These are phyloP conservation scores for Drosophila takahashii DNA, from an alignment of 1,140 invertebrate genomes.

Conservation along the genomic window DNA sequence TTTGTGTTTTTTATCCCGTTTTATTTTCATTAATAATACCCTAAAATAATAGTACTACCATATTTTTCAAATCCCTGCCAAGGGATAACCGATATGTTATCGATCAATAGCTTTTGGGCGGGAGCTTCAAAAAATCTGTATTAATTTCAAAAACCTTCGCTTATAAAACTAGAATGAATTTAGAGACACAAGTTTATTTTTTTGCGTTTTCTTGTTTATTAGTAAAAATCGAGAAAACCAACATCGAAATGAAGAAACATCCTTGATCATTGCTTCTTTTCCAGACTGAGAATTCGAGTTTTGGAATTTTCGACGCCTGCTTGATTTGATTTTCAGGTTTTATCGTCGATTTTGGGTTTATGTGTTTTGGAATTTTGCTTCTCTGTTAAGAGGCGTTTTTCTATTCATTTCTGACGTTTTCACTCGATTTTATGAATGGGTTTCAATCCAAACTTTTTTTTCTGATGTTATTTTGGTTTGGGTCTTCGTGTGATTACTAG, in stretches of 20 bases:
- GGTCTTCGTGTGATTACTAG: too few relatives aligned
- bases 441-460: not conserved
- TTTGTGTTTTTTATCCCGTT: not conserved
- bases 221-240: not conserved
- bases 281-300: not conserved
- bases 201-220: not conserved
- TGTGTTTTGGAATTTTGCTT: not conserved
- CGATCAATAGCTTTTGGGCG: not conserved
- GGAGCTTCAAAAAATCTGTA: not conserved
- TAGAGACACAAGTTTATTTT: too few relatives aligned
- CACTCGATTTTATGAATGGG: not conserved
- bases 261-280: not conserved
- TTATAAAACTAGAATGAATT: too few relatives aligned
- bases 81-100: too few relatives aligned
- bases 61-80: not conserved
- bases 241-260: not conserved
- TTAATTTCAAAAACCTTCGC: too few relatives aligned
- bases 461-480: not conserved
- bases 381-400: not conserved
- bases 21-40: not conserved
- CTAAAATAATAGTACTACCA: not conserved
- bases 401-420: not conserved
- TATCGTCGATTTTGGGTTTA: too few relatives aligned
- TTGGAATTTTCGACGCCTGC: not conserved
- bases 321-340: not conserved